Conservation (phyloP, 2,113 vertebrate genomes). For the Lamprotornis superbus region DNA sequence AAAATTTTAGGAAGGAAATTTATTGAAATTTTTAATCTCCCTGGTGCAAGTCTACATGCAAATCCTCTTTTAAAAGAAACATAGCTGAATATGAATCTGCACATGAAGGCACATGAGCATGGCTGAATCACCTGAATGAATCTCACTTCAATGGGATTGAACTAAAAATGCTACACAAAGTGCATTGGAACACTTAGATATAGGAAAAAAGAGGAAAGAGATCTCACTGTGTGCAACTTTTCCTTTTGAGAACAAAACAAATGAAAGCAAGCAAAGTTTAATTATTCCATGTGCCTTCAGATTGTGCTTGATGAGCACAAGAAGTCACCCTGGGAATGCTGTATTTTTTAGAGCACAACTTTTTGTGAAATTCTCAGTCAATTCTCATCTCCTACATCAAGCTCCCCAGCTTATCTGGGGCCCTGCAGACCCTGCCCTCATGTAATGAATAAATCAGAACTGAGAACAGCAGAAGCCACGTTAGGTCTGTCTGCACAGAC, state of each 20-base stretch:
- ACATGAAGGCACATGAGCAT: neutral
- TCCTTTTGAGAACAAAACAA: neutral
- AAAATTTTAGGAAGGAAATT: neutral
- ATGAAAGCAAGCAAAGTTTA: neutral
- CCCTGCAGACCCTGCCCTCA: neutral
- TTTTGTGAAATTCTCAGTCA: neutral
- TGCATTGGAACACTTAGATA: neutral
- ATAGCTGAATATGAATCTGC: neutral
- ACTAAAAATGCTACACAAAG: neutral
- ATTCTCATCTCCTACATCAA: neutral
- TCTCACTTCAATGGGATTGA: neutral
- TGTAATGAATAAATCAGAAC: neutral
- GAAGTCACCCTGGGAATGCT: neutral
- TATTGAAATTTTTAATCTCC: neutral
- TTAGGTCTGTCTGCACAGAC: conserved; percentile 32
- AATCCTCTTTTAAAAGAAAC: neutral
- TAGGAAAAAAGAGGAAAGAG: neutral
- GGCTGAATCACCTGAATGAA: neutral
- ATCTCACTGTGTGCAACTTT: neutral
- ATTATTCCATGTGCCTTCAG: neutral
- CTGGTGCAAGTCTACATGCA: neutral
- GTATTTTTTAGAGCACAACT: neutral
- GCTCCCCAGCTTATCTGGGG: neutral
- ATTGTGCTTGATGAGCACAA: neutral
- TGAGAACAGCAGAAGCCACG: neutral